These are phyloP conservation scores for Apogon hyalosoma DNA, from an alignment of 2,797 vertebrate genomes.

Conservation along the genomic window DNA sequence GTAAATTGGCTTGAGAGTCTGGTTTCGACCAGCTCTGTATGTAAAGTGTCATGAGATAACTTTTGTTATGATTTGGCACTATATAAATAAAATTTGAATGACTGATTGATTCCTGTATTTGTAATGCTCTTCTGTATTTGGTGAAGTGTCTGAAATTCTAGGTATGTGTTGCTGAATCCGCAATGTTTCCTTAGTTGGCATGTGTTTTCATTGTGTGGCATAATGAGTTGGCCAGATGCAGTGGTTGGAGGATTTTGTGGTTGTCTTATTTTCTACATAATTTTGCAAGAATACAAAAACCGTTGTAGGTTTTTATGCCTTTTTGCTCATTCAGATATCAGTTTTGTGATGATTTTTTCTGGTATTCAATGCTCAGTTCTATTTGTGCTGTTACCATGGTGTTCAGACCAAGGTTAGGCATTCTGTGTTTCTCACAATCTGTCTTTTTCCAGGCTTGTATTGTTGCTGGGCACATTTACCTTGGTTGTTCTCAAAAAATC, in stretches of 20 bases:
- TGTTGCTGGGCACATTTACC: conserved; percentile 60
- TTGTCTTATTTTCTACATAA: not conserved
- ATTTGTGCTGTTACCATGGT: conserved; percentile 70
- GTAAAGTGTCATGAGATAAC: no score
- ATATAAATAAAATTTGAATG: no score
- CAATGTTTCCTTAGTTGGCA: no score
- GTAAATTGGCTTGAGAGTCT: no score
- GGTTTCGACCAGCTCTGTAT: no score
- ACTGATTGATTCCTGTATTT: no score
- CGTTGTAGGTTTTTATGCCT: not conserved
- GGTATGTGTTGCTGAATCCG: no score
- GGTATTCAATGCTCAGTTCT: conserved; percentile 24
- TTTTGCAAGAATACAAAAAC: not conserved
- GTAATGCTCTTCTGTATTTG: no score
- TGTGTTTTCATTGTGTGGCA: no score
- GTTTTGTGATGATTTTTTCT: conserved; percentile 22
- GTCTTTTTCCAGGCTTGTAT: conserved; percentile 43
- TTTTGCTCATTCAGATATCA: not conserved
- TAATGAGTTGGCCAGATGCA: no score
- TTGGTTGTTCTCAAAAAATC: conserved; percentile 63
- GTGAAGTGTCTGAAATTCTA: no score
- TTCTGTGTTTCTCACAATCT: conserved; percentile 39
- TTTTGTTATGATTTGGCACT: no score
- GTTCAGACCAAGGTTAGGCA: conserved; percentile 67
- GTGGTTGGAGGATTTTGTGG: not conserved